phyloP scores from a whole-genome alignment of 1,140 invertebrate species.

The Rhyzopertha dominica region DNA sequence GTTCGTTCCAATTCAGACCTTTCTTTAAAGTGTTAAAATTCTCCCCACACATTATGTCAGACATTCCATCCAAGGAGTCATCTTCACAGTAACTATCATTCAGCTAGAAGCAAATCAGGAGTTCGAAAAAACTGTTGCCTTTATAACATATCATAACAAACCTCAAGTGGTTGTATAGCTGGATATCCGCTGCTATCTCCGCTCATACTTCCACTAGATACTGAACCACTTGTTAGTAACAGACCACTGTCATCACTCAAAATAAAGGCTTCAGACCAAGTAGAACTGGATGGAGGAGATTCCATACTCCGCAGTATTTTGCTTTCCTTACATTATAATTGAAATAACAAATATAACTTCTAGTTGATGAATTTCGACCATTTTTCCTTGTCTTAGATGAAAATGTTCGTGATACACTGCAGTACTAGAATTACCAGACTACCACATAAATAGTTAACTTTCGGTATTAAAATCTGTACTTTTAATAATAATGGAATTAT shows the following conservation, averaged over 20 bases:
- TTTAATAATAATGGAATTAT: no score
- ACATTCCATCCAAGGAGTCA: slow-evolving; percentile 61
- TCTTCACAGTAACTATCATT: slow-evolving; percentile 60
- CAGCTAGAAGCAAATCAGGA: not conserved
- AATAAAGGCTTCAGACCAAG: slow-evolving; percentile 54
- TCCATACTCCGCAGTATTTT: slow-evolving; percentile 49
- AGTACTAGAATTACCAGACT: no score
- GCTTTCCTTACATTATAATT: no score
- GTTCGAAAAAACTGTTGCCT: not conserved
- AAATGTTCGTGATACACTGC: no score
- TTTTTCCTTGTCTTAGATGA: no score
- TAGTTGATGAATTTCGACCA: no score
- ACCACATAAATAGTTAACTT: no score
- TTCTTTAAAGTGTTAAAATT: slow-evolving; percentile 79
- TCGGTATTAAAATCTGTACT: no score
- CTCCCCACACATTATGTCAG: slow-evolving; percentile 66
- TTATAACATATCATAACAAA: no score
- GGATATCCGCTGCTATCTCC: slow-evolving; percentile 50
- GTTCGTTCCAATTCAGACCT: slow-evolving; percentile 57
- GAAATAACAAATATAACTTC: no score
- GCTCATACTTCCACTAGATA: slow-evolving; percentile 53
- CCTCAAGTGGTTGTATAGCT: slow-evolving; percentile 54
- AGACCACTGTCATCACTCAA: slow-evolving; percentile 60
- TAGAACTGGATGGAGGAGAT: slow-evolving; percentile 55
- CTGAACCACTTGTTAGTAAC: slow-evolving; percentile 57